Evolutionary conservation across 2,888 invertebrate species (phyloP).

Genomic region (Eupithecia dodoneata): DNA sequence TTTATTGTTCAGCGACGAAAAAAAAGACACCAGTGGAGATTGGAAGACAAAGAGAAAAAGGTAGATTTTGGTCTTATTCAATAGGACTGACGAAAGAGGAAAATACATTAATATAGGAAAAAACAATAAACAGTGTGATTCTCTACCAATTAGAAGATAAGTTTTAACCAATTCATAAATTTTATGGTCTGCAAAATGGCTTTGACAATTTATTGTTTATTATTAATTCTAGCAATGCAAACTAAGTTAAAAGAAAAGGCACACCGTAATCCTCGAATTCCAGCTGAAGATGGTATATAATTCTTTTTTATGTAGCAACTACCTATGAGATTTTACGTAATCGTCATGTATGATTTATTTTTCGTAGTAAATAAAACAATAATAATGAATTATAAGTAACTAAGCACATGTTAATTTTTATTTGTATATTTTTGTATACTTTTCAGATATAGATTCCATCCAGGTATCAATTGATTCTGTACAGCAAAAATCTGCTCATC

Average conservation of each 20-base stretch:
- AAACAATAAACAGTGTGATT: background rate
- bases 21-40: background rate
- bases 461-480: constrained; percentile 1
- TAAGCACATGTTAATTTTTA: background rate
- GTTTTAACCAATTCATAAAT: background rate
- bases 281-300: background rate
- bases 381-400: background rate
- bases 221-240: background rate
- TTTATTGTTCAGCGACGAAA: background rate
- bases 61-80: background rate
- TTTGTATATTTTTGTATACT: background rate
- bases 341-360: background rate
- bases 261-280: background rate
- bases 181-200: background rate
- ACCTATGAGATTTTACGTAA: background rate
- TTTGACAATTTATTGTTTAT: background rate
- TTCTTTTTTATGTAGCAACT: background rate
- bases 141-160: background rate
- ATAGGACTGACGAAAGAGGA: background rate
- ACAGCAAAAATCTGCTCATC: background rate
- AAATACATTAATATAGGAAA: background rate
- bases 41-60: background rate
- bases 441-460: background rate
- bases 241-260: background rate
- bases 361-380: background rate